phyloP scores from a whole-genome alignment of 2,797 vertebrate genomes.

The Pseudochromis fuscus region DNA sequence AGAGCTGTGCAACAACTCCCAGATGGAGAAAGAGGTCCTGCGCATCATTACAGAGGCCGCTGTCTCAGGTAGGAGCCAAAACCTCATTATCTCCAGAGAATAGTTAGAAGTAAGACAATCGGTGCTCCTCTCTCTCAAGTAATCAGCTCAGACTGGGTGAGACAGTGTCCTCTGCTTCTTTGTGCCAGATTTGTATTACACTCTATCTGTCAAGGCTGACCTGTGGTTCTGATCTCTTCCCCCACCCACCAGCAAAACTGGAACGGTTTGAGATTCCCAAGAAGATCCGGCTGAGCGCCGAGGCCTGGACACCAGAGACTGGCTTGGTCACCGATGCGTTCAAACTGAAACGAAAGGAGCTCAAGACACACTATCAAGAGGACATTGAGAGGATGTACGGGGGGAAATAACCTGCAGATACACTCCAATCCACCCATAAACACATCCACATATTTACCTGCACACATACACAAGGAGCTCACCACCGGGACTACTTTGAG shows the following conservation, averaged over 20 bases:
- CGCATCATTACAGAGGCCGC: constrained; percentile 92
- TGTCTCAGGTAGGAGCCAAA: constrained; percentile 83
- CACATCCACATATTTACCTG: constrained; percentile 75
- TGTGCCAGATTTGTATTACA: constrained; percentile 12
- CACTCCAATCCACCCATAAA: constrained; percentile 45
- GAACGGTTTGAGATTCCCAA: constrained; percentile 97
- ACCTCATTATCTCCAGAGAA: not conserved
- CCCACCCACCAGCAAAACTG: constrained; percentile 86
- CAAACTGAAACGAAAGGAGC: constrained; percentile 98
- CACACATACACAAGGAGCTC: constrained; percentile 77
- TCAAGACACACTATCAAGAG: constrained; percentile 92
- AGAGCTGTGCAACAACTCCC: constrained; percentile 91
- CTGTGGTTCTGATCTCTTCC: constrained; percentile 26
- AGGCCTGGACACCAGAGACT: constrained; percentile 97
- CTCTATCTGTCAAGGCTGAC: constrained; percentile 39
- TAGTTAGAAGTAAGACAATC: not conserved
- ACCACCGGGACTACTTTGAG: constrained; percentile 40
- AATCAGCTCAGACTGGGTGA: constrained; percentile 9
- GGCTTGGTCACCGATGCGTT: constrained; percentile 98
- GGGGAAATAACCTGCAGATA: constrained; percentile 84
- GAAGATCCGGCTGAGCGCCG: constrained; percentile 94
- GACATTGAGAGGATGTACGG: constrained; percentile 99
- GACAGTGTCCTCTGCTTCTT: constrained; percentile 1
- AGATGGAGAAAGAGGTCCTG: constrained; percentile 93
- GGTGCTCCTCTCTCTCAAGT: not conserved